Evolutionary conservation across 2,797 vertebrate species (phyloP).

Genomic region (Smutsia temminckii): DNA sequence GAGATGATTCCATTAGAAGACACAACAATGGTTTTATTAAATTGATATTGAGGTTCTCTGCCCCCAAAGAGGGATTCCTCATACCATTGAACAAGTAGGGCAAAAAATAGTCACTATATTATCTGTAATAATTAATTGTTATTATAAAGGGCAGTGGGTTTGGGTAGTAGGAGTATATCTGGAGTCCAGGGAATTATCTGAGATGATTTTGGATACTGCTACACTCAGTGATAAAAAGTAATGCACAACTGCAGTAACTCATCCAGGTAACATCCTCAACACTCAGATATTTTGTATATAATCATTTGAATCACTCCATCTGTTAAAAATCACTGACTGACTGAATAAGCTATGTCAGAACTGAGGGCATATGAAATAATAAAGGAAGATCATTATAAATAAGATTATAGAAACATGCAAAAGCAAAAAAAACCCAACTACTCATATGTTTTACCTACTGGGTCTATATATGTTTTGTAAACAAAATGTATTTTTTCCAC

Average conservation of each 20-base stretch:
- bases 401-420: background rate
- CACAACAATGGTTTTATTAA: background rate
- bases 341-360: background rate
- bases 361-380: background rate
- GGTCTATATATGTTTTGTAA: background rate
- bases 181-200: background rate
- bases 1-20: background rate
- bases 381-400: background rate
- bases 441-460: background rate
- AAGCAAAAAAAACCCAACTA: background rate
- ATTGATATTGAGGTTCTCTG: background rate
- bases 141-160: background rate
- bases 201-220: background rate
- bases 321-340: background rate
- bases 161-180: background rate
- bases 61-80: background rate
- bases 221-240: background rate
- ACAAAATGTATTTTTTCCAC: background rate
- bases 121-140: background rate
- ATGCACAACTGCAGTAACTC: background rate
- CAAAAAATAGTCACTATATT: background rate
- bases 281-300: background rate
- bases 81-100: background rate
- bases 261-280: background rate
- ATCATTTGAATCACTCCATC: background rate